Conservation (phyloP, 2,113 vertebrate genomes). For the Piaya cayana region DNA sequence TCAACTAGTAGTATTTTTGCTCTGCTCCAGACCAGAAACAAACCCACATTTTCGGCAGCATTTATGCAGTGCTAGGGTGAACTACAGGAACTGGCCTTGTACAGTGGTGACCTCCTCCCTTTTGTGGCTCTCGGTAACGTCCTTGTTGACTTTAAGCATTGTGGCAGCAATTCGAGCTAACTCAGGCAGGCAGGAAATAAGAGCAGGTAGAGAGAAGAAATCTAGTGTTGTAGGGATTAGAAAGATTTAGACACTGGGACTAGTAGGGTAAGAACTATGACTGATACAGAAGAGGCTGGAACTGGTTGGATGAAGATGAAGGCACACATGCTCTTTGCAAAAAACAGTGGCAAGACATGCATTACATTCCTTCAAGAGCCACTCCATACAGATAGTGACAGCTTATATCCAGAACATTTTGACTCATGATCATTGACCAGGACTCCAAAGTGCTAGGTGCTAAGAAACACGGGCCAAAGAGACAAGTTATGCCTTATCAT, state of each 20-base stretch:
- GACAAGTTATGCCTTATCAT: neutral
- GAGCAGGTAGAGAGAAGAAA: neutral
- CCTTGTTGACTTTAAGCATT: neutral
- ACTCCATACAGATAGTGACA: neutral
- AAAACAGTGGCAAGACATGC: neutral
- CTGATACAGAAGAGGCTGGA: neutral
- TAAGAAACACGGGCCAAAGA: neutral
- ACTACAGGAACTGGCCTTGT: neutral
- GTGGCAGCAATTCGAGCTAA: neutral
- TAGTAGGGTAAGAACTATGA: neutral
- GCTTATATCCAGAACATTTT: neutral
- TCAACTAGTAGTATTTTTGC: neutral
- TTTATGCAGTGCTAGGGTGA: neutral
- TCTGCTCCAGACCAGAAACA: neutral
- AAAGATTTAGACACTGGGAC: neutral
- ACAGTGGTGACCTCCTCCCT: neutral
- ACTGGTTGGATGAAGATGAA: neutral
- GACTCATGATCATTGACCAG: slow-evolving; percentile 2
- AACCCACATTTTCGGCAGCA: neutral
- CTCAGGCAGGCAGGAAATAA: neutral
- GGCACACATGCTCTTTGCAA: neutral
- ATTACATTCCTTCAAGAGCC: slow-evolving; percentile 18
- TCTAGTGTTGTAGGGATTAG: neutral
- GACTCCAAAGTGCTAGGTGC: neutral
- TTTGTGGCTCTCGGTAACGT: neutral